Evolutionary conservation across 1,140 invertebrate species (phyloP).

Genomic region (Chymomyza costata): DNA sequence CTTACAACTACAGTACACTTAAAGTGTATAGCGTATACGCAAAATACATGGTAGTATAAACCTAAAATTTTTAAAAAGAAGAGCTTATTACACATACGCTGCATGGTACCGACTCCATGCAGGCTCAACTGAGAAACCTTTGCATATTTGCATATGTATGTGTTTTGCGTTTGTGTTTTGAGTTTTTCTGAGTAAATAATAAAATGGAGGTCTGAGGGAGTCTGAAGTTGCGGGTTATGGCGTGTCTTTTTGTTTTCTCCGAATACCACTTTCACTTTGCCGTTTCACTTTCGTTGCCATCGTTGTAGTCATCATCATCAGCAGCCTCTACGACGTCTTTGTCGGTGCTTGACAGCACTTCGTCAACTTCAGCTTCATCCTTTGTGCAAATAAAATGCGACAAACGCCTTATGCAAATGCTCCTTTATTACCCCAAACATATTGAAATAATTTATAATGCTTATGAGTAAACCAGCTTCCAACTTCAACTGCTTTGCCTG

Average conservation of each 20-base stretch:
- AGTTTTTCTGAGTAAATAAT: not conserved
- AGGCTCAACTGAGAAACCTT: constrained; percentile 24
- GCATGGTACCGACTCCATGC: constrained; percentile 14
- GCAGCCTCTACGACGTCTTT: not conserved
- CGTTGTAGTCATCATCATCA: not conserved
- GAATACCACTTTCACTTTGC: constrained; percentile 14
- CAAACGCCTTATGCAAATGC: constrained; percentile 30
- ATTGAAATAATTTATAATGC: constrained; percentile 69
- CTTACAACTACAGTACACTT: not conserved
- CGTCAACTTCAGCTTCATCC: constrained; percentile 40
- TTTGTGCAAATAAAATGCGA: constrained; percentile 34
- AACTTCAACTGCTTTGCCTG: not conserved
- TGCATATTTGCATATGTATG: constrained; percentile 48
- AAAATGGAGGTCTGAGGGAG: not conserved
- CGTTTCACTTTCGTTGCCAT: constrained; percentile 13
- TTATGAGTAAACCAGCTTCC: constrained; percentile 12
- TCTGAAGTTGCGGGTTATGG: constrained; percentile 1
- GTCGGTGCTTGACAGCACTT: constrained; percentile 28
- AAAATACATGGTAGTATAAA: not conserved
- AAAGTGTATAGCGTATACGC: not conserved
- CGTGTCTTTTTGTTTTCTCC: constrained; percentile 17
- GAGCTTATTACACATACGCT: constrained; percentile 43
- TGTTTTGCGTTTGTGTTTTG: constrained; percentile 34
- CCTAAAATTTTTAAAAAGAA: not conserved
- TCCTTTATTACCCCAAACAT: constrained; percentile 50